Evolutionary conservation across 2,797 vertebrate species (phyloP), one percentile per base, ranked within the genome.

Genomic region (Urocyon cinereoargenteus): DNA sequence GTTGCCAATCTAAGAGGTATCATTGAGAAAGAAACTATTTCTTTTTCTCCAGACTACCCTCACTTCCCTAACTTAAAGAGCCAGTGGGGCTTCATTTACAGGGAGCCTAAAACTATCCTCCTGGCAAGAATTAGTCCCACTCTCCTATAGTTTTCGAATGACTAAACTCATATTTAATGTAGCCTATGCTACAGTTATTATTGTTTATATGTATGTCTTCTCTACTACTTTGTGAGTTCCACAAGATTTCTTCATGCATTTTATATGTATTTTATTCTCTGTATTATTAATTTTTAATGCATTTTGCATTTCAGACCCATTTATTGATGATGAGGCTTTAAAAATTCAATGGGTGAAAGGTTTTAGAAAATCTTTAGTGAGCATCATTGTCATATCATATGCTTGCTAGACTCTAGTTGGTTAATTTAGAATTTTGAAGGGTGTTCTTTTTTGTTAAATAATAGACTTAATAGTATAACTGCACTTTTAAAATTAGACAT

Each of bases 401-500:
- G 19, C 49, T 81, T 62, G 22, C 40, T 75, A 3, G 36, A 77
- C 16, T 75, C 53, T 77, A 59, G 28, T 19, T 36, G 70, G n/a
- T 81, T 83, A 72, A 84, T 81, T 86, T 6, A 19, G 31, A 59
- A 72, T 51, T 93, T 93, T 79, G 22, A 90, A 59, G 26, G 40
- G 70, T 26, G 1, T 73, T 45, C 24, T n/a, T 22, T n/a, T 88
- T 91, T 34, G 64, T 90, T 73, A 90, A 59, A 28, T 59, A 22
- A 34, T 94, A 12, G n/a, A 64, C 85, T 81, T 94, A 64, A 88
- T 57, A 62, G 31, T 92, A 21, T 79, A 81, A 86, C n/a, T 83
- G 2, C 85, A 86, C 53, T 88, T 92, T 86, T 72, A 73, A 92
- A 90, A 78, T 83, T 21, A 83, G 68, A 92, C 90, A 49, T 21